Conservation (phyloP, 2,113 vertebrate genomes). For the Rhinogobius similis region DNA sequence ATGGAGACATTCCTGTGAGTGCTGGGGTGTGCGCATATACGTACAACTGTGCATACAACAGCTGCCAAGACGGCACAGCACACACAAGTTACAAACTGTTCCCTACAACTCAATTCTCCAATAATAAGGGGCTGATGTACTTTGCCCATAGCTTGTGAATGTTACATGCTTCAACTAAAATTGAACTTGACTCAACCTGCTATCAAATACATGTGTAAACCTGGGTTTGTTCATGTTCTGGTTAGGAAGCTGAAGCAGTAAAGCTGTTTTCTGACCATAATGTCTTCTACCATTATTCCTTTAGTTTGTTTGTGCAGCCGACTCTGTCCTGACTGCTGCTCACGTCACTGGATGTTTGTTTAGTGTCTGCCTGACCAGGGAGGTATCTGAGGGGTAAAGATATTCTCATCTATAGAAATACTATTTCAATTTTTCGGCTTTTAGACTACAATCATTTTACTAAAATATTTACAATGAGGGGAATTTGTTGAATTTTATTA, state of each 20-base stretch:
- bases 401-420: not conserved
- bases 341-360: not conserved
- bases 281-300: not conserved
- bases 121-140: not conserved
- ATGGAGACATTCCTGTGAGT: conserved; percentile 65
- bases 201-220: not conserved
- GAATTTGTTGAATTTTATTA: not conserved
- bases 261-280: not conserved
- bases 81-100: conserved; percentile 24
- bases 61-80: conserved; percentile 23
- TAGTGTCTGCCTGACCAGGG: not conserved
- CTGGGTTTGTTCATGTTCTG: not conserved
- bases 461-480: not conserved
- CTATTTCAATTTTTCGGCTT: not conserved
- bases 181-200: not conserved
- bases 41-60: conserved; percentile 11
- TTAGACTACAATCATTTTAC: not conserved
- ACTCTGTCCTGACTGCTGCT: conserved; percentile 1
- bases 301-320: conserved; percentile 13
- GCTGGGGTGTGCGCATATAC: conserved; percentile 42
- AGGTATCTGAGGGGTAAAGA: not conserved
- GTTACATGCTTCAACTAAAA: not conserved
- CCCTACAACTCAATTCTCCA: conserved; percentile 5
- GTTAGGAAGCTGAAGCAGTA: not conserved
- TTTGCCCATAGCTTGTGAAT: not conserved